phyloP scores from a whole-genome alignment of 2,113 vertebrate species.

The Pelobates fuscus region DNA sequence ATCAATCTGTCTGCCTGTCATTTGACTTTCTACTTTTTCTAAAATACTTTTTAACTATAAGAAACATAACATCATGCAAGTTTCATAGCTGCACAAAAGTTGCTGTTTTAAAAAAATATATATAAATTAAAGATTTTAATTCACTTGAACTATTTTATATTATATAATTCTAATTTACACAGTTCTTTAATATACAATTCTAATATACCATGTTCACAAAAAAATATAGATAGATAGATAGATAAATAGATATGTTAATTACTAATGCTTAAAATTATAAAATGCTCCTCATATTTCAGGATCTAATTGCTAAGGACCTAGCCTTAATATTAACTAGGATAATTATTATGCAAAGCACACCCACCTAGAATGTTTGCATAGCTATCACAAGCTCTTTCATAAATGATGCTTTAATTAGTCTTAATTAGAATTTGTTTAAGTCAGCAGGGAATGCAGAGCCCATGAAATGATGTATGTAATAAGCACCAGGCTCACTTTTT shows the following conservation, averaged over 20 bases:
- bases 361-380: conserved; percentile 99
- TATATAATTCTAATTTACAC: conserved; percentile 60
- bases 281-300: conserved; percentile 89
- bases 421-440: conserved; percentile 99
- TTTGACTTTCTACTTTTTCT: too few relatives aligned
- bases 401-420: conserved; percentile 99
- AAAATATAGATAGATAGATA: neutral
- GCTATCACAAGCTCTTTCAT: conserved; percentile 99
- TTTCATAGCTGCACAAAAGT: too few relatives aligned
- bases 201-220: neutral
- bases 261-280: conserved; percentile 87
- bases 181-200: conserved; percentile 69
- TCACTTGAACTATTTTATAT: neutral
- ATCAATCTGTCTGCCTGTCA: too few relatives aligned
- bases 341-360: conserved; percentile 99
- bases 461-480: conserved; percentile 99
- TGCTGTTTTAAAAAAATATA: too few relatives aligned
- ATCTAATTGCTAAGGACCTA: conserved; percentile 97
- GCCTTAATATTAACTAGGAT: conserved; percentile 99
- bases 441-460: conserved; percentile 99
- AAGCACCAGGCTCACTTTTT: conserved; percentile 98
- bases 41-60: too few relatives aligned
- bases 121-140: too few relatives aligned
- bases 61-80: too few relatives aligned
- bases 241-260: conserved; percentile 72